Evolutionary conservation across 2,888 invertebrate species (phyloP).

Genomic region (Diploptera punctata): DNA sequence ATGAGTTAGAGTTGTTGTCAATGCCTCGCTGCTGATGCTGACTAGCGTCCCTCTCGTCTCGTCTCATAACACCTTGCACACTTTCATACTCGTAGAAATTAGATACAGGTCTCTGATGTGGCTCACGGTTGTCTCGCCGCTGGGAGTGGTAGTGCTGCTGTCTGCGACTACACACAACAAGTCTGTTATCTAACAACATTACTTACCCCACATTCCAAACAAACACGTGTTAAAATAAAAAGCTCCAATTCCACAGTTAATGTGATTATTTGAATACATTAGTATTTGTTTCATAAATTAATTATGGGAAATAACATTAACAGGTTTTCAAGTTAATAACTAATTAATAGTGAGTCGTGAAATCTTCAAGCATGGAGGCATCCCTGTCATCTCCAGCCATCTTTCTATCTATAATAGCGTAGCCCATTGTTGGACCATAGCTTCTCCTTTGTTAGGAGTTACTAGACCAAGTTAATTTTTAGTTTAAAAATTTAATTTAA

Average conservation of each 20-base stretch:
- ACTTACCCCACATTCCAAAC: not conserved
- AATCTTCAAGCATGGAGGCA: too few relatives aligned
- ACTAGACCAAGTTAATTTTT: too few relatives aligned
- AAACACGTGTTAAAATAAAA: not conserved
- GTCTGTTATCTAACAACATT: not conserved
- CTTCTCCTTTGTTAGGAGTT: too few relatives aligned
- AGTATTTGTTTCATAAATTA: too few relatives aligned
- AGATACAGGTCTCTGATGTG: constrained; percentile 72
- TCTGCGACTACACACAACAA: constrained; percentile 61
- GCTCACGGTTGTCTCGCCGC: constrained; percentile 62
- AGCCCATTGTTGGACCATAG: too few relatives aligned
- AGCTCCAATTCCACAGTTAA: not conserved
- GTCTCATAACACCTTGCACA: constrained; percentile 64
- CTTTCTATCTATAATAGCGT: too few relatives aligned
- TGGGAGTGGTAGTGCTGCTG: constrained; percentile 72
- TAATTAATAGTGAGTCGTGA: too few relatives aligned
- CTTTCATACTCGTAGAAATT: constrained; percentile 88
- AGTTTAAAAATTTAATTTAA: too few relatives aligned
- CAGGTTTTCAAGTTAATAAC: too few relatives aligned
- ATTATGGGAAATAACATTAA: too few relatives aligned
- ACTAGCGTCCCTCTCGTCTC: constrained; percentile 23
- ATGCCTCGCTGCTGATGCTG: constrained; percentile 4
- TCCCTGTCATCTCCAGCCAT: too few relatives aligned
- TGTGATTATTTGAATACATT: too few relatives aligned
- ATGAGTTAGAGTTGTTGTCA: constrained; percentile 48